These are phyloP conservation scores for Spizella passerina DNA, from an alignment of 2,797 vertebrate species.

Conservation along the genomic window DNA sequence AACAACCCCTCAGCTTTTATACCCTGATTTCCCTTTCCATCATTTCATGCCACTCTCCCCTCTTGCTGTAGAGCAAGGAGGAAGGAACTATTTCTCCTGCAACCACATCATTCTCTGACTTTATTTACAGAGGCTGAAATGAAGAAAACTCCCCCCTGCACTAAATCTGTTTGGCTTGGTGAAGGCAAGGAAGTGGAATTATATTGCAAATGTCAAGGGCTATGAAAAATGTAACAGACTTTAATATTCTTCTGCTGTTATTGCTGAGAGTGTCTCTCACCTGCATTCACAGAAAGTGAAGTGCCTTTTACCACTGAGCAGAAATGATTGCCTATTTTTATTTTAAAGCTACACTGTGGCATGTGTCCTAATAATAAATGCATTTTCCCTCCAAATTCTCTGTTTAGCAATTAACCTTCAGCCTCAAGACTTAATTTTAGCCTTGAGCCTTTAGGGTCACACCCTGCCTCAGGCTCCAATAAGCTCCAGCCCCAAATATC, in stretches of 20 bases:
- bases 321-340: constrained; percentile 12
- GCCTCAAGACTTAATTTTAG: not conserved
- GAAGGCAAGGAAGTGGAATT: constrained; percentile 49
- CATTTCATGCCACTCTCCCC: not conserved
- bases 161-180: not conserved
- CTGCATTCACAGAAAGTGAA: constrained; percentile 16
- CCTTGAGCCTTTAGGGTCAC: not conserved
- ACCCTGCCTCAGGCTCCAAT: not conserved
- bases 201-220: constrained; percentile 46
- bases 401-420: not conserved
- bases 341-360: not conserved
- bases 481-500: not conserved
- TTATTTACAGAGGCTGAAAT: constrained; percentile 1
- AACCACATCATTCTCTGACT: not conserved
- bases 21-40: not conserved
- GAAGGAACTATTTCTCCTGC: not conserved
- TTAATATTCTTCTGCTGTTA: constrained; percentile 57
- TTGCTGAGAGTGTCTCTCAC: constrained; percentile 38
- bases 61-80: not conserved
- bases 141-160: not conserved
- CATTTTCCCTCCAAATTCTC: not conserved
- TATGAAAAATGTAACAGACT: constrained; percentile 65
- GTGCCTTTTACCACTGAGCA: constrained; percentile 34
- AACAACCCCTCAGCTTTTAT: not conserved
- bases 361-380: not conserved